A percentile compares a stretch with the other conserved stretches of the same genome.
These are phyloP conservation scores for Noctua janthina DNA, from an alignment of 2,888 invertebrate genomes.

Conservation along the genomic window DNA sequence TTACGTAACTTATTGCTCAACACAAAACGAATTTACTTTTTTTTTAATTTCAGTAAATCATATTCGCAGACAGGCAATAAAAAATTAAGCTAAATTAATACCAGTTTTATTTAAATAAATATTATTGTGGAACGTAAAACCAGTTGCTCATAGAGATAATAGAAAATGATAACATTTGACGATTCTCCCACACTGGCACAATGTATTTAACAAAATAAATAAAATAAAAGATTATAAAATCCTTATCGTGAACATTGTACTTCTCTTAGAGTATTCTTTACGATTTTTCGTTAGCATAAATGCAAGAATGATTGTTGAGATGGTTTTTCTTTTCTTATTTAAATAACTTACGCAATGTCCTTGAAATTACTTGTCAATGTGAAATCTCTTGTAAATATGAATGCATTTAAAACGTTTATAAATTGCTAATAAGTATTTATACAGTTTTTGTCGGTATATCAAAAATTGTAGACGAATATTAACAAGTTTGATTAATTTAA, in stretches of 20 bases:
- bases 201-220: background rate
- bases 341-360: background rate
- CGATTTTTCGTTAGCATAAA: background rate
- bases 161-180: constrained; percentile 8
- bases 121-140: constrained; percentile 7
- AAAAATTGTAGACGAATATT: background rate
- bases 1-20: background rate
- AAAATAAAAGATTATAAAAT: constrained; percentile 1
- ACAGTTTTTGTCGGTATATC: background rate
- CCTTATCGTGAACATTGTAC: constrained; percentile 5
- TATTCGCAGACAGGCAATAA: constrained; percentile 7
- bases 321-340: background rate
- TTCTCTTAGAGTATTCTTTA: background rate
- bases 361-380: background rate
- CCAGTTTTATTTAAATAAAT: constrained; percentile 18
- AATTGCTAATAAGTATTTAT: background rate
- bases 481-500: background rate
- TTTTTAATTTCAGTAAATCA: constrained; percentile 8
- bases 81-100: constrained; percentile 6
- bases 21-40: background rate
- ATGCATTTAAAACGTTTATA: background rate
- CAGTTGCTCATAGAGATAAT: background rate
- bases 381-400: background rate
- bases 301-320: background rate
- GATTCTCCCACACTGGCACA: constrained; percentile 38